Conservation (phyloP, 1,140 invertebrate species). For the Diprion similis region DNA sequence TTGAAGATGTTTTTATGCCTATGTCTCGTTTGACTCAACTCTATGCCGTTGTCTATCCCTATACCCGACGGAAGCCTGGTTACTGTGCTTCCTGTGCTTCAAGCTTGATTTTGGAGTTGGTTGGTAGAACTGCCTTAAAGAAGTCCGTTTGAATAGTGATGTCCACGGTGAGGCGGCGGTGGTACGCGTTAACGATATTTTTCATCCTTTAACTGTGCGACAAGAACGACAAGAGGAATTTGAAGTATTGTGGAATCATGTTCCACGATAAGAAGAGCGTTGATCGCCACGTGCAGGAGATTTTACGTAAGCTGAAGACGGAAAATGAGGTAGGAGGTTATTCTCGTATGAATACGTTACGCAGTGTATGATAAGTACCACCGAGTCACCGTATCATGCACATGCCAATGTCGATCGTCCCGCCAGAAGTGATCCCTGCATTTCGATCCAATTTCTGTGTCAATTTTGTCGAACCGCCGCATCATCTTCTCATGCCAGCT, state of each 20-base stretch:
- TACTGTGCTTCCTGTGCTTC: too few species aligned
- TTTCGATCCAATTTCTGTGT: background rate
- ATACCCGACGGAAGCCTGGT: too few species aligned
- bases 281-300: slow-evolving; percentile 72
- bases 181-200: background rate
- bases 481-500: slow-evolving; percentile 8
- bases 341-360: background rate
- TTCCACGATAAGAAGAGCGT: slow-evolving; percentile 73
- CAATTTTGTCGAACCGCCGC: background rate
- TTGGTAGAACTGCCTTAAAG: background rate
- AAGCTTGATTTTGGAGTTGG: background rate
- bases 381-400: slow-evolving; percentile 24
- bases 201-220: background rate
- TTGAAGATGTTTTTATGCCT: too few species aligned
- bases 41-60: too few species aligned
- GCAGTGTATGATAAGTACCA: slow-evolving; percentile 21
- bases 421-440: slow-evolving; percentile 16
- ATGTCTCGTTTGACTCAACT: too few species aligned
- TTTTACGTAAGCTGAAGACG: slow-evolving; percentile 68
- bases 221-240: background rate
- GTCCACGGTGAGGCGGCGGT: slow-evolving; percentile 1
- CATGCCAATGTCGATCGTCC: slow-evolving; percentile 17
- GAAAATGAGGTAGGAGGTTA: slow-evolving; percentile 70
- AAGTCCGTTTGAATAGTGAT: slow-evolving; percentile 3
- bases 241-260: slow-evolving; percentile 58